These are phyloP conservation scores for Campylomormyrus tamandua DNA, from an alignment of 2,113 vertebrate genomes.

Conservation along the genomic window DNA sequence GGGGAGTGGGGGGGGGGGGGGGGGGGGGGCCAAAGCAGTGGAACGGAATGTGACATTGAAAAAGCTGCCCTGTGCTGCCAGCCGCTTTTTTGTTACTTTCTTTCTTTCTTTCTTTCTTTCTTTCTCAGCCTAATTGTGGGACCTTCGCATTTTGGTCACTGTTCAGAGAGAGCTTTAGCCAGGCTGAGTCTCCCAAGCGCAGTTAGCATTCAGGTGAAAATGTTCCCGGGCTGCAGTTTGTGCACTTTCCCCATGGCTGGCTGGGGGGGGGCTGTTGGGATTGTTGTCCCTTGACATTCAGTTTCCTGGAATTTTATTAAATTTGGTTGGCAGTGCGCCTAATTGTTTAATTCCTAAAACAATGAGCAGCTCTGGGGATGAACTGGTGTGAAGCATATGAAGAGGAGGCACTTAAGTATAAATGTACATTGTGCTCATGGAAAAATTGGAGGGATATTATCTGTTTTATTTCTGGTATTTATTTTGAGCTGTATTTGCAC, in stretches of 20 bases:
- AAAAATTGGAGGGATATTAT: background rate
- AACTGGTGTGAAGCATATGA: background rate
- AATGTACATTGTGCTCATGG: background rate
- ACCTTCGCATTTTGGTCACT: background rate
- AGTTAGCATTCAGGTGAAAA: conserved; percentile 17
- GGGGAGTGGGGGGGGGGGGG: conserved; percentile 3
- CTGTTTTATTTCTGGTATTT: background rate
- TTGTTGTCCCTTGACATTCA: conserved; percentile 38
- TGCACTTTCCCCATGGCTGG: background rate
- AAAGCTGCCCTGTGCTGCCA: conserved; percentile 8
- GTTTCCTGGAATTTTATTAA: conserved; percentile 43
- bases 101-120: background rate
- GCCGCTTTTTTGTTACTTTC: conserved; percentile 8
- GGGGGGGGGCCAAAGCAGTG: background rate
- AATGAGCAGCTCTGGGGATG: background rate
- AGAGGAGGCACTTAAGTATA: background rate
- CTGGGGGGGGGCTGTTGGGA: background rate
- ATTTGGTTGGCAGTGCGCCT: conserved; percentile 22
- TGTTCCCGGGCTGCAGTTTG: conserved; percentile 19
- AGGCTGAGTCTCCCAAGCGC: background rate
- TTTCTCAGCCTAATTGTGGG: conserved; percentile 17
- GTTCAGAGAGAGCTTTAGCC: conserved; percentile 11
- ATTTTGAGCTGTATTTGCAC: background rate
- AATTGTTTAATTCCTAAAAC: background rate
- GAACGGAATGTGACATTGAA: conserved; percentile 24